These are phyloP conservation scores for Pelodiscus sinensis DNA, from an alignment of 2,113 vertebrate genomes.

Conservation along the genomic window DNA sequence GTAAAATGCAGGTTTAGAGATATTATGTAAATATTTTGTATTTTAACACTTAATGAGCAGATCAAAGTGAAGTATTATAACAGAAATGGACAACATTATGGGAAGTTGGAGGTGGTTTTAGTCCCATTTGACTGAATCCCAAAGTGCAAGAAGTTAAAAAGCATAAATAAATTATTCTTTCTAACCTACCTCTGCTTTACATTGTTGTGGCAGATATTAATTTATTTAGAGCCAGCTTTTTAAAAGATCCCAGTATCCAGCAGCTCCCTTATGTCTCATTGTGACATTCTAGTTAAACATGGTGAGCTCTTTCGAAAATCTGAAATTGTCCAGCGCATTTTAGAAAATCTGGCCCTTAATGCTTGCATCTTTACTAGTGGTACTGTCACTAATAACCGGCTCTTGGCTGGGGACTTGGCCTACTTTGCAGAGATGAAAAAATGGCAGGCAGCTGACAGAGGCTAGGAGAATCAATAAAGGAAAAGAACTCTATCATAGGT, in stretches of 20 bases:
- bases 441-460: background rate
- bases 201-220: background rate
- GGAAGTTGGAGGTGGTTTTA: constrained; percentile 1
- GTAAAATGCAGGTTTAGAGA: constrained; percentile 72
- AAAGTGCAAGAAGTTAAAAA: background rate
- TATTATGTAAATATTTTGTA: constrained; percentile 67
- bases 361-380: background rate
- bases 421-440: background rate
- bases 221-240: constrained; percentile 1
- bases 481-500: background rate
- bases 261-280: background rate
- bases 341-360: background rate
- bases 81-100: constrained; percentile 48
- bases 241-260: background rate
- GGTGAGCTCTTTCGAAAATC: background rate
- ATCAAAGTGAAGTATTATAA: constrained; percentile 52
- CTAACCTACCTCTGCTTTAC: background rate
- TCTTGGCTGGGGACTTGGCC: background rate
- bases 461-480: constrained; percentile 23
- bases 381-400: background rate
- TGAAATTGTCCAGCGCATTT: background rate
- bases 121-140: background rate
- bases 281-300: background rate
- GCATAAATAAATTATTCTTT: background rate
- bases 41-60: constrained; percentile 71